Percentiles rank a stretch among this genome's conserved stretches.
Evolutionary conservation across 2,113 vertebrate genomes (phyloP).

Genomic region (Petrocephalus microphthalmus): DNA sequence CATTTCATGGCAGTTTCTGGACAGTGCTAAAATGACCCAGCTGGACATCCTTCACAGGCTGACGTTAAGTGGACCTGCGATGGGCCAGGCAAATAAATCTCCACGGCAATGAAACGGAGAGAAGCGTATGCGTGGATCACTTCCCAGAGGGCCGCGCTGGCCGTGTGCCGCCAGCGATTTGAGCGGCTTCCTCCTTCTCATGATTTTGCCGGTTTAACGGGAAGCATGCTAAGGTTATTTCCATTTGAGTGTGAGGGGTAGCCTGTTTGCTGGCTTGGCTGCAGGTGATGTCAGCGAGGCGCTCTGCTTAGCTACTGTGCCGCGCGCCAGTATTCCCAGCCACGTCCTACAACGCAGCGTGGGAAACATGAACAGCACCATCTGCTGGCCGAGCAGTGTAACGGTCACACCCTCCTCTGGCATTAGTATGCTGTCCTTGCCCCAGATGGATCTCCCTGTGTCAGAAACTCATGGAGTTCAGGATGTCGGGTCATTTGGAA

Average conservation of each 20-base stretch:
- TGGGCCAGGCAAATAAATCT: background rate
- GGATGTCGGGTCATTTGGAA: background rate
- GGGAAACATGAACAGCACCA: constrained; percentile 26
- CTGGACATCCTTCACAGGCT: background rate
- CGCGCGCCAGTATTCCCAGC: background rate
- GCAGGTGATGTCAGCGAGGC: background rate
- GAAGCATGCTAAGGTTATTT: background rate
- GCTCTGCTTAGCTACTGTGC: background rate
- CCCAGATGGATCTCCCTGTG: background rate
- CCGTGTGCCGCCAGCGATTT: background rate
- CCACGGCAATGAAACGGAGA: background rate
- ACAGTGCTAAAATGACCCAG: background rate
- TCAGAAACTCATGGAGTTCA: background rate
- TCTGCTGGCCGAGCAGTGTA: constrained; percentile 28
- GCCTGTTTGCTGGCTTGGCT: background rate
- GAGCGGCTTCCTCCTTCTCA: background rate
- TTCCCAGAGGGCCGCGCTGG: background rate
- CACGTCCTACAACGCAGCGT: background rate
- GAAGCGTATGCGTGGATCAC: background rate
- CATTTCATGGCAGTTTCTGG: background rate
- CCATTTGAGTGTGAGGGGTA: background rate
- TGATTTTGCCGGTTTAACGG: background rate
- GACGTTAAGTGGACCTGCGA: background rate
- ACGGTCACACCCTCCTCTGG: background rate
- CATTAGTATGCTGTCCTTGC: background rate